Evolutionary conservation across 2,888 invertebrate genomes (phyloP), one percentile per base, ranked within the genome.

Genomic region (Thereva unica): DNA sequence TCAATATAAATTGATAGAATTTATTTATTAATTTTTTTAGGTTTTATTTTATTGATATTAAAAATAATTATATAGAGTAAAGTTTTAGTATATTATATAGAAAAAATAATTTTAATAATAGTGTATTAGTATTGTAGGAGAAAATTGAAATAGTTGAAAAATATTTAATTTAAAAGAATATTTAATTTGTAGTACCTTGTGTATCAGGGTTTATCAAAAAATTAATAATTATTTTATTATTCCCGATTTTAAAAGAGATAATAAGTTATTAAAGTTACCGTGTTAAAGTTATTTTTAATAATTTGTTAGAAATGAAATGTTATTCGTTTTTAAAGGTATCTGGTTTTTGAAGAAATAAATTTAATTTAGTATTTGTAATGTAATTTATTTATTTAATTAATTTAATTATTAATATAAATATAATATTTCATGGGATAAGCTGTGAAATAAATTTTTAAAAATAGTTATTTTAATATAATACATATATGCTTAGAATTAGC

Each of bases 171-270:
- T 40, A 72, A 80, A 85, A 85, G 84, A 83, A 85, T 79, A 82
- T 83, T 85, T 84, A 66, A 82, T 79, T 84, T 84, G 80, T 78
- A 83, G 84, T 88, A 87, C 87, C 87, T 88, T 88, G 86, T 84
- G 88, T 87, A 87, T 88, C 85, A 88, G 87, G 85, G 85, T 84
- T 85, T 83, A 84, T 86, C 83, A 83, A 87, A 73, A 78, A 82
- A 77, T 73, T 71, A 72, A 74, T 76, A 75, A 73, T 76, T 75
- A 76, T 63, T 50, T 67, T 78, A 80, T 78, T 79, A 78, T 82
- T 86, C 83, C 84, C 85, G 85, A 87, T 85, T 84, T 84, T 82
- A 83, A 83, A 84, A 84, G 85, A 85, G 83, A 79, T 85, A 87
- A 83, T 81, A 82, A 80, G 77, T 81, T 84, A 85, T 76, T 75